phyloP scores from a whole-genome alignment of 2,113 vertebrate species.

The Rhineura floridana region DNA sequence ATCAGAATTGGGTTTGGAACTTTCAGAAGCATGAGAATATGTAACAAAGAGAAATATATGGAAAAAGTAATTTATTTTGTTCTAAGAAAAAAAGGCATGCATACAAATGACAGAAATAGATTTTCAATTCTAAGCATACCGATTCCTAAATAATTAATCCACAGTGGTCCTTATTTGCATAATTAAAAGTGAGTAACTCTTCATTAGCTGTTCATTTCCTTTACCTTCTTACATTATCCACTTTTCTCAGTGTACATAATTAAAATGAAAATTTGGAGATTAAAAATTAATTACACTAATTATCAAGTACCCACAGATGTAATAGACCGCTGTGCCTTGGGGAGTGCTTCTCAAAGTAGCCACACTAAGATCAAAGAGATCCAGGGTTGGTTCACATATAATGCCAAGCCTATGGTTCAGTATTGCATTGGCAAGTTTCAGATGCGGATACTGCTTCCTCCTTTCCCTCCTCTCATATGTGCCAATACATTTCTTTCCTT shows the following conservation, averaged over 20 bases:
- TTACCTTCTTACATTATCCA: conserved; percentile 52
- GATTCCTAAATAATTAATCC: conserved; percentile 56
- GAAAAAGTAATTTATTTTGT: conserved; percentile 40
- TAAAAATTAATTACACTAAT: conserved; percentile 63
- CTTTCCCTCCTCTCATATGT: not conserved
- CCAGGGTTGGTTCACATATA: not conserved
- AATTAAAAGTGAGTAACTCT: conserved; percentile 61
- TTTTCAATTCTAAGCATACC: conserved; percentile 61
- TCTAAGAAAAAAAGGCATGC: conserved; percentile 4
- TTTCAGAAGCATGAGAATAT: not conserved
- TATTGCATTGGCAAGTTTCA: not conserved
- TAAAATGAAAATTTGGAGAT: conserved; percentile 56
- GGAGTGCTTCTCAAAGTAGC: not conserved
- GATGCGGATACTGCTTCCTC: not conserved
- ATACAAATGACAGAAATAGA: conserved; percentile 20
- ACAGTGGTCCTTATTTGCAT: conserved; percentile 51
- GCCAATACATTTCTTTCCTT: not conserved
- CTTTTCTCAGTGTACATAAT: conserved; percentile 37
- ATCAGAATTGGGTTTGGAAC: not conserved
- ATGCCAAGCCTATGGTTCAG: not conserved
- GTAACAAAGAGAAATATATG: not conserved
- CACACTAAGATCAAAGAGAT: not conserved
- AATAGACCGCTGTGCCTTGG: conserved; percentile 28
- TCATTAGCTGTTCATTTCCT: conserved; percentile 62
- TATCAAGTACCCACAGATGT: conserved; percentile 17